Evolutionary conservation across 2,113 vertebrate genomes (phyloP), one percentile per base, ranked within the genome.

Genomic region (Delphinapterus leucas): DNA sequence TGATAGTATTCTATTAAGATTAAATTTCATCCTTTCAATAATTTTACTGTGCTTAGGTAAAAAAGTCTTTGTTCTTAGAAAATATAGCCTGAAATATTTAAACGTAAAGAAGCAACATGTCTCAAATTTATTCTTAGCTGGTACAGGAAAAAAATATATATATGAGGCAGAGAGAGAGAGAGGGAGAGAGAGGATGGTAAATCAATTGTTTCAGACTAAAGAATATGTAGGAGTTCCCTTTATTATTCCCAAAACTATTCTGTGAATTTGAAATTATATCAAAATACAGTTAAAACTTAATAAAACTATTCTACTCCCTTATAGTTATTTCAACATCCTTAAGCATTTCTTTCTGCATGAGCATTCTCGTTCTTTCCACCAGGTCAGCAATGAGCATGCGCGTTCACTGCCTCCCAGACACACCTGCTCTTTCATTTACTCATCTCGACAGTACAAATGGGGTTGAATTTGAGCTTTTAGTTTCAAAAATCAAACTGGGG

Each of bases 401-500:
- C 0, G 0, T 23, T 17, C 41, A 3, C 28, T 5, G 65, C 9
- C 20, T 55, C 33, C 9, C 15, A 17, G 60, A 15, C 15, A 3
- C 93, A 58, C 71, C 94, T 88, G 96, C 14, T 76, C 87, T 55
- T 80, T 20, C 28, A 1, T 20, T 90, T 60, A 36, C 76, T n/a
- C 20, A 4, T 79, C 93, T 33, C n/a, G 76, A 93, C 55, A 49
- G 55, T 10, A 44, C 65, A 71, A 58, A 38, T 60, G 88, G 88
- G 70, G 71, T 53, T 58, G 61, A 82, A 74, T 84, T 82, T 88
- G 81, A 90, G 84, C 87, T 88, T 97, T 77, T 58, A 18, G 71
- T 97, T 97, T 95, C 90, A 86, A 76, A 93, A 88, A 38, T 92
- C 58, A 10, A 88, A 85, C 74, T 36, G 88, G 55, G 95, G 82